phyloP scores from a whole-genome alignment of 2,797 vertebrate species.

The Hoplostethus mediterraneus region DNA sequence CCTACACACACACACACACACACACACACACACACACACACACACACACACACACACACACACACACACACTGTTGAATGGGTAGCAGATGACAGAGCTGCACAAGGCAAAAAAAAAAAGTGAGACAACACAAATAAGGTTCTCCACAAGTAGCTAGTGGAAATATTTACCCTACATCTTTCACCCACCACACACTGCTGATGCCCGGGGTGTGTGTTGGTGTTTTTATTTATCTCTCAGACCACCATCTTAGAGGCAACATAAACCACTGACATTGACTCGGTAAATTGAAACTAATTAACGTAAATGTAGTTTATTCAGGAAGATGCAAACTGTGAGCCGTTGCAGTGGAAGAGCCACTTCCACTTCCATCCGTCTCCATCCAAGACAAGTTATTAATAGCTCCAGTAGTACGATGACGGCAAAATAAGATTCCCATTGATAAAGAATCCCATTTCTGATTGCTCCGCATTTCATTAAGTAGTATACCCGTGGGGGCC shows the following conservation, averaged over 20 bases:
- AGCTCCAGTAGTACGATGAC: slow-evolving; percentile 46
- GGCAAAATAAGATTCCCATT: slow-evolving; percentile 64
- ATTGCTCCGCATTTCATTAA: slow-evolving; percentile 59
- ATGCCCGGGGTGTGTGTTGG: slow-evolving; percentile 53
- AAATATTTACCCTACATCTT: slow-evolving; percentile 76
- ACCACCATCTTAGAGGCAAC: slow-evolving; percentile 55
- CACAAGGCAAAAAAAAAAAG: slow-evolving; percentile 19
- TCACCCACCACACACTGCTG: slow-evolving; percentile 46
- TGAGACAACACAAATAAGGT: slow-evolving; percentile 56
- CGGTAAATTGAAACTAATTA: slow-evolving; percentile 43
- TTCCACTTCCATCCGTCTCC: slow-evolving; percentile 55
- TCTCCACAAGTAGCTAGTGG: slow-evolving; percentile 72
- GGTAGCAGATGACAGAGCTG: slow-evolving; percentile 61
- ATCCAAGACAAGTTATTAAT: slow-evolving; percentile 58
- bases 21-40: slow-evolving; percentile 14
- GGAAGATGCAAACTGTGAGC: slow-evolving; percentile 38
- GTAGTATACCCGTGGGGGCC: slow-evolving; percentile 19
- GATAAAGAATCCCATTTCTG: slow-evolving; percentile 59
- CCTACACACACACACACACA: slow-evolving; percentile 14
- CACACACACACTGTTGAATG: slow-evolving; percentile 42
- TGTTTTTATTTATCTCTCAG: slow-evolving; percentile 68
- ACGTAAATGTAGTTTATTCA: slow-evolving; percentile 49
- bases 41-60: slow-evolving; percentile 10
- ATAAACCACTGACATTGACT: slow-evolving; percentile 29
- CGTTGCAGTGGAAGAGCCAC: not conserved